Percentiles rank a stretch among this genome's conserved stretches.
phyloP scores from a whole-genome alignment of 2,113 vertebrate genomes.

The Mormyrus lacerda region DNA sequence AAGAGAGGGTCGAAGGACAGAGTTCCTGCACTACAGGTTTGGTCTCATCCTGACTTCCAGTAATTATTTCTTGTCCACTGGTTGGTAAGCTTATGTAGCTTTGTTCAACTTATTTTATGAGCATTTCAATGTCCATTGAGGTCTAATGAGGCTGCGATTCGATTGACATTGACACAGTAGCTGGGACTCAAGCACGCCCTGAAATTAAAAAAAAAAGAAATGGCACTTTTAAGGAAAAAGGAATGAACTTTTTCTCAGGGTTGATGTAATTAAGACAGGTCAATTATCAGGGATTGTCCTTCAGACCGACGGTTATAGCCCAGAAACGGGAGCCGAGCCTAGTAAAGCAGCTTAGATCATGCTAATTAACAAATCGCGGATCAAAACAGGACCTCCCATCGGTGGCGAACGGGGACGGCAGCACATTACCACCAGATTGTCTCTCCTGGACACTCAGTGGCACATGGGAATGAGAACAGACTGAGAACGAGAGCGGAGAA shows the following conservation, averaged over 20 bases:
- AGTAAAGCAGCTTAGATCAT: slow-evolving; percentile 25
- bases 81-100: background rate
- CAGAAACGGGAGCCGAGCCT: background rate
- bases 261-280: slow-evolving; percentile 26
- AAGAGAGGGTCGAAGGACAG: background rate
- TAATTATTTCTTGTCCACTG: background rate
- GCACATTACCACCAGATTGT: slow-evolving; percentile 20
- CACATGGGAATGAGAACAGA: slow-evolving; percentile 15
- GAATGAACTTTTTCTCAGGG: slow-evolving; percentile 18
- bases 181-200: background rate
- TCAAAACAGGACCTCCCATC: slow-evolving; percentile 25
- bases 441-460: background rate
- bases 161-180: background rate
- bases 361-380: slow-evolving; percentile 35
- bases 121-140: background rate
- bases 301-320: slow-evolving; percentile 17
- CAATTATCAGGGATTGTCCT: slow-evolving; percentile 26
- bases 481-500: slow-evolving; percentile 12
- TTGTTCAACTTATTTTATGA: slow-evolving; percentile 1
- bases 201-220: slow-evolving; percentile 5
- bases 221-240: slow-evolving; percentile 7
- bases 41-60: background rate
- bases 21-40: background rate
- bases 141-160: background rate
- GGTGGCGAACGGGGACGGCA: slow-evolving; percentile 6